phyloP scores from a whole-genome alignment of 2,113 vertebrate species.

The Eclectus roratus region DNA sequence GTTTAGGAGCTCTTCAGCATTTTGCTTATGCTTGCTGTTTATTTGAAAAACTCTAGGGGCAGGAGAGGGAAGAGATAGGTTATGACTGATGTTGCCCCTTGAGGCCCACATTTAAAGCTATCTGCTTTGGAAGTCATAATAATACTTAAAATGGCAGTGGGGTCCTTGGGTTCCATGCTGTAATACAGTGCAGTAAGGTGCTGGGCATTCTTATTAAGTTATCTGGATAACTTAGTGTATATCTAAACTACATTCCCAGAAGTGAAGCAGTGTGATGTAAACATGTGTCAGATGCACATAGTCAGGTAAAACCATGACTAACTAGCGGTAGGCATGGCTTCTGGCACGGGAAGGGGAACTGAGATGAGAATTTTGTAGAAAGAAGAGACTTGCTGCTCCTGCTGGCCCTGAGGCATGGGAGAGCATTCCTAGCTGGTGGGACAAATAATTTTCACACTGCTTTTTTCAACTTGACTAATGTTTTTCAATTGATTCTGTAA shows the following conservation, averaged over 20 bases:
- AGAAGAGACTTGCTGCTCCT: background rate
- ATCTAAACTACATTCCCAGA: background rate
- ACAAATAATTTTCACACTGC: background rate
- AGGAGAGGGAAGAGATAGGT: background rate
- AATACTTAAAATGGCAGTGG: background rate
- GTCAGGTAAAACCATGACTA: background rate
- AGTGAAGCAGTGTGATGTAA: background rate
- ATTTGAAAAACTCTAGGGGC: background rate
- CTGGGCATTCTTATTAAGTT: background rate
- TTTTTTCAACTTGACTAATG: background rate
- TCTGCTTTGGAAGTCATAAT: background rate
- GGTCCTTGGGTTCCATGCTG: background rate
- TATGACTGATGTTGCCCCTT: background rate
- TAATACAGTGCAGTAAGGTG: background rate
- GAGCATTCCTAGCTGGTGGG: background rate
- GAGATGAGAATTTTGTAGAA: background rate
- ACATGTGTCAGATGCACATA: fast-evolving
- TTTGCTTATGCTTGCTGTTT: background rate
- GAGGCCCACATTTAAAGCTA: background rate
- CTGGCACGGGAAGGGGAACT: background rate
- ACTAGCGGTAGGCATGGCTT: background rate
- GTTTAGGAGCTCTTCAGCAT: background rate
- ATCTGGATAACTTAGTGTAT: background rate
- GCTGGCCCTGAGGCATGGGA: background rate
- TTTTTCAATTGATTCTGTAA: background rate